These are phyloP conservation scores for Yponomeuta sedellus DNA, from an alignment of 2,888 invertebrate genomes.

Conservation along the genomic window DNA sequence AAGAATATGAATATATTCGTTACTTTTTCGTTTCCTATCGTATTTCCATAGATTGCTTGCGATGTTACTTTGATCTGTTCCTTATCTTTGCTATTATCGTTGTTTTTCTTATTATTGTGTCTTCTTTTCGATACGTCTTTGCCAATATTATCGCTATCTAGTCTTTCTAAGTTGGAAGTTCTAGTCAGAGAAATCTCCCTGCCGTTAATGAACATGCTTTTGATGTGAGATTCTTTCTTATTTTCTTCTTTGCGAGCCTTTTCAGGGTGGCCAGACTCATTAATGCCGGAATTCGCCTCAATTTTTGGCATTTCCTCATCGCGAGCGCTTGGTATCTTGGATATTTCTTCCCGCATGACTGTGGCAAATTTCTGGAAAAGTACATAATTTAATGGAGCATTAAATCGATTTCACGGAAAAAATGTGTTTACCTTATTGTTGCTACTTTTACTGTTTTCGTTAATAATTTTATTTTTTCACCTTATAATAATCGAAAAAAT, in stretches of 20 bases:
- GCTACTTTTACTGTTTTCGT: too few relatives aligned
- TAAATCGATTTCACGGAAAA: too few relatives aligned
- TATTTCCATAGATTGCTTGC: slow-evolving; percentile 38
- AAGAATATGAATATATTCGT: slow-evolving; percentile 52
- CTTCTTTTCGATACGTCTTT: slow-evolving; percentile 1
- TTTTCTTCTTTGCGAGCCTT: neutral
- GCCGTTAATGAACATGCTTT: slow-evolving; percentile 19
- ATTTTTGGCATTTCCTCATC: neutral
- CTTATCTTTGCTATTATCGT: slow-evolving; percentile 18
- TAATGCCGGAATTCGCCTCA: neutral
- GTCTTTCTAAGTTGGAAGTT: slow-evolving; percentile 18
- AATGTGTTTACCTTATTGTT: too few relatives aligned
- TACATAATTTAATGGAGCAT: too few relatives aligned
- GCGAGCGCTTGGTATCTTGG: slow-evolving; percentile 23
- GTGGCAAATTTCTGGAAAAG: slow-evolving; percentile 31
- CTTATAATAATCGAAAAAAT: too few relatives aligned
- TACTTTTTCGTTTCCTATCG: slow-evolving; percentile 41
- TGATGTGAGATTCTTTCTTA: neutral
- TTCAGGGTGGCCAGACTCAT: neutral
- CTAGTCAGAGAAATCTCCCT: slow-evolving; percentile 22
- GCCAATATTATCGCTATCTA: neutral
- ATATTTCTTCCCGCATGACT: slow-evolving; percentile 33
- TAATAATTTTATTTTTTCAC: too few relatives aligned
- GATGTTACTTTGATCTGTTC: slow-evolving; percentile 27
- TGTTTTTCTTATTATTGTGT: slow-evolving; percentile 12